Conservation (phyloP, 2,888 invertebrate species). For the Macrophya annulata region DNA sequence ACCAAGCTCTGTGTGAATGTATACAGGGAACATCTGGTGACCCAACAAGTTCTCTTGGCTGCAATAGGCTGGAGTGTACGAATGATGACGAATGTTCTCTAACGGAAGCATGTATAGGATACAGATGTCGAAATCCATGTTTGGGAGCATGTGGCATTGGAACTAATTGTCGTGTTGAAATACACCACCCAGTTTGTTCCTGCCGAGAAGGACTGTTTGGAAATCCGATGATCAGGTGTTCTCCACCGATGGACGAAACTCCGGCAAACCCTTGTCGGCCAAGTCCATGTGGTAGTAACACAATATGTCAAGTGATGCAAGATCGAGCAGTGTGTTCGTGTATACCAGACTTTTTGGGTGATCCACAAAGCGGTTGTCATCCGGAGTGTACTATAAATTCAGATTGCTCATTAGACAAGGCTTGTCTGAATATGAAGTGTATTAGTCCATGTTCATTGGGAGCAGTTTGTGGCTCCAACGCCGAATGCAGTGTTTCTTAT, state of each 20-base stretch:
- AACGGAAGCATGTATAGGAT: conserved; percentile 89
- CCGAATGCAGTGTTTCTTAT: conserved; percentile 89
- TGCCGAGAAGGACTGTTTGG: conserved; percentile 88
- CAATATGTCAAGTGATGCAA: conserved; percentile 87
- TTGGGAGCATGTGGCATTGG: conserved; percentile 90
- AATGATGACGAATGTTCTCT: conserved; percentile 89
- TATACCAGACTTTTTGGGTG: conserved; percentile 88
- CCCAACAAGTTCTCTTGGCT: conserved; percentile 87
- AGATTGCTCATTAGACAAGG: conserved; percentile 88
- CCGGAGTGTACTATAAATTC: conserved; percentile 92
- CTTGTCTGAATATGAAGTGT: conserved; percentile 89
- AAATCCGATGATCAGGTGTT: conserved; percentile 89
- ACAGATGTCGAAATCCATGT: conserved; percentile 91
- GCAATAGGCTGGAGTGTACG: conserved; percentile 90
- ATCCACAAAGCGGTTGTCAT: conserved; percentile 89
- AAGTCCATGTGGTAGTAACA: conserved; percentile 90
- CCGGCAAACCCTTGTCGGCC: conserved; percentile 87
- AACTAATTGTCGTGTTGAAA: conserved; percentile 88
- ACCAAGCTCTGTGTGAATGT: conserved; percentile 88
- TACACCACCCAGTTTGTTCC: conserved; percentile 90
- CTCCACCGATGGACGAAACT: conserved; percentile 81
- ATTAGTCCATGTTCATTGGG: conserved; percentile 87
- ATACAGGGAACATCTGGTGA: conserved; percentile 89
- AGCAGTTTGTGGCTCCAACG: conserved; percentile 90
- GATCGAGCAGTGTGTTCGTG: conserved; percentile 90